These are phyloP conservation scores for Gambelia wislizenii DNA, from an alignment of 2,797 vertebrate species.

Conservation along the genomic window DNA sequence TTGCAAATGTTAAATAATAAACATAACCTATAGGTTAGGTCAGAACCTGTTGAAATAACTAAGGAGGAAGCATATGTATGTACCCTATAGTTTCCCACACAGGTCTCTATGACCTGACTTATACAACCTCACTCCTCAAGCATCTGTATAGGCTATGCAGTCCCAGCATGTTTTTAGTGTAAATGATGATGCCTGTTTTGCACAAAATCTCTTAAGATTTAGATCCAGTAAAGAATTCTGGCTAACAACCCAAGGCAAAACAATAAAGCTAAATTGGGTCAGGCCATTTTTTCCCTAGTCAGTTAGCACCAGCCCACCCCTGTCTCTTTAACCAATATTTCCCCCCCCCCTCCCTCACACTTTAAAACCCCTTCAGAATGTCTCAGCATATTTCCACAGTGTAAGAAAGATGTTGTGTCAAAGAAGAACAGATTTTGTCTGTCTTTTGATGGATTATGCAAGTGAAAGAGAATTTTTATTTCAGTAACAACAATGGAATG, in stretches of 20 bases:
- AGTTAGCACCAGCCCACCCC: background rate
- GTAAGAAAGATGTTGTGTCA: background rate
- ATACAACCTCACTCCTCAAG: background rate
- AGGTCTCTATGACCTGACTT: background rate
- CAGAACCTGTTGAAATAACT: background rate
- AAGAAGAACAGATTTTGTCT: background rate
- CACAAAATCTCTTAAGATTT: background rate
- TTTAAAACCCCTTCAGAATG: background rate
- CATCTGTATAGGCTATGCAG: background rate
- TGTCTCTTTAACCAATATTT: background rate
- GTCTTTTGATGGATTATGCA: background rate
- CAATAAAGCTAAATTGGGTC: no score
- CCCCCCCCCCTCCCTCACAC: no score
- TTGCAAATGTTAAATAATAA: no score
- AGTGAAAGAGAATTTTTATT: background rate
- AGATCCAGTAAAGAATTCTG: background rate
- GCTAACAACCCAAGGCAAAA: no score
- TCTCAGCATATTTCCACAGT: background rate
- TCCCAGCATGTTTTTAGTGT: background rate
- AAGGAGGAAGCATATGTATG: background rate
- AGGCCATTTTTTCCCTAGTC: background rate
- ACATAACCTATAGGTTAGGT: background rate
- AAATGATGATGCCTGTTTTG: background rate
- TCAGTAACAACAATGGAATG: conserved; percentile 1
- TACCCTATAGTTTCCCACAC: background rate